phyloP scores from a whole-genome alignment of 2,888 invertebrate genomes.

The Cecidostiba fungosa region DNA sequence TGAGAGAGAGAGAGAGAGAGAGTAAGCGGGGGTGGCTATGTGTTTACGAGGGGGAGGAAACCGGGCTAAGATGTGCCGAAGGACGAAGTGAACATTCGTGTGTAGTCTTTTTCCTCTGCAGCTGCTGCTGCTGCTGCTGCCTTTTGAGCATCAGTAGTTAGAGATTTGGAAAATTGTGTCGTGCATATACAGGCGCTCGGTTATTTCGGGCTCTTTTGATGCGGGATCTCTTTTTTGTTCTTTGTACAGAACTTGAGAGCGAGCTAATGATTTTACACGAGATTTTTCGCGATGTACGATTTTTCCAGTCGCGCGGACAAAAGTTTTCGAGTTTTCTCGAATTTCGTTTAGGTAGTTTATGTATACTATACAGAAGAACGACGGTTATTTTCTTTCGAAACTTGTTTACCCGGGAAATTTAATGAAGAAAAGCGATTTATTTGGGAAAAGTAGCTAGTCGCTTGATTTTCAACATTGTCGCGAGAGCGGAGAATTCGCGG shows the following conservation, averaged over 20 bases:
- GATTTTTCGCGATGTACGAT: background rate
- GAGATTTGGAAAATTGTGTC: slow-evolving; percentile 33
- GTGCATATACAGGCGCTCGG: background rate
- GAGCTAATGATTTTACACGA: background rate
- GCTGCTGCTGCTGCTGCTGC: background rate
- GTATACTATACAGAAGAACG: background rate
- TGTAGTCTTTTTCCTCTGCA: background rate
- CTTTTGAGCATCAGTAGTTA: slow-evolving; percentile 5
- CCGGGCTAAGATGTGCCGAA: slow-evolving; percentile 43
- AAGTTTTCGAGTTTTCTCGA: background rate
- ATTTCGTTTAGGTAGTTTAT: background rate
- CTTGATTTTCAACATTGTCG: too few relatives aligned
- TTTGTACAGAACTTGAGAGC: too few relatives aligned
- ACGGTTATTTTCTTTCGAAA: slow-evolving; percentile 21
- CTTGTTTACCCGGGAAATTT: background rate
- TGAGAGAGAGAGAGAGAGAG: background rate
- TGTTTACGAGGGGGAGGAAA: slow-evolving; percentile 29
- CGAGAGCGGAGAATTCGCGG: too few relatives aligned
- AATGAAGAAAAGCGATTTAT: background rate
- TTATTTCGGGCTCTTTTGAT: background rate
- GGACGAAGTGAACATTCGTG: slow-evolving; percentile 43
- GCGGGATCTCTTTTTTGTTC: background rate
- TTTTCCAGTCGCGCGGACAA: background rate
- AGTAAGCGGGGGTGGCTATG: background rate
- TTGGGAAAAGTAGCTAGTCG: too few relatives aligned